Percentiles rank a stretch among this genome's conserved stretches.
Conservation (phyloP, 1,140 invertebrate genomes). For the Brachionus rubens region DNA sequence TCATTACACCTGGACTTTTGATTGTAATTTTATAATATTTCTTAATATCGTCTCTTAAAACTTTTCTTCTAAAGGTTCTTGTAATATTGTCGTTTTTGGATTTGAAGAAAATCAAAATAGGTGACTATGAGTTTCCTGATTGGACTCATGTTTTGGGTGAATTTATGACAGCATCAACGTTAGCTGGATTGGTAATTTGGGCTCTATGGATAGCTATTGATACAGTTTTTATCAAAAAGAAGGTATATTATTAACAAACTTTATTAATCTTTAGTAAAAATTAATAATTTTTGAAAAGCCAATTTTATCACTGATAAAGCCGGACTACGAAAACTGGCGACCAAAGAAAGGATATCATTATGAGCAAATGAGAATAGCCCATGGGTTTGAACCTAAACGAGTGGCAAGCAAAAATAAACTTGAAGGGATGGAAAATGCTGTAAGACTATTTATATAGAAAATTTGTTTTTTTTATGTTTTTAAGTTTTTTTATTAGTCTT, state of each 20-base stretch:
- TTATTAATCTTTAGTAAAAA: not conserved
- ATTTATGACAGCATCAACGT: not conserved
- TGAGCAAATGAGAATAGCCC: not conserved
- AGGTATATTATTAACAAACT: slow-evolving; percentile 4
- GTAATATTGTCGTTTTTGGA: not conserved
- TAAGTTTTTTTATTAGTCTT: not conserved
- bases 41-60: not conserved
- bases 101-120: not conserved
- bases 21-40: not conserved
- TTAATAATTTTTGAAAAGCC: not conserved
- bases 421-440: slow-evolving; percentile 6
- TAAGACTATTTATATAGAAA: not conserved
- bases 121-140: slow-evolving; percentile 19
- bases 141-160: slow-evolving; percentile 32
- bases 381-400: not conserved
- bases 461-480: not conserved
- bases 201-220: slow-evolving; percentile 8
- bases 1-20: slow-evolving; percentile 39
- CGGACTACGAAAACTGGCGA: slow-evolving; percentile 17
- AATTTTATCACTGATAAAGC: not conserved
- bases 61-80: not conserved
- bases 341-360: slow-evolving; percentile 26
- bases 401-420: not conserved
- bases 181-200: slow-evolving; percentile 26
- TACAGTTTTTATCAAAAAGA: slow-evolving; percentile 20